phyloP scores from a whole-genome alignment of 35 echinoderm and acorn worm genomes.

The Lytechinus variegatus region DNA sequence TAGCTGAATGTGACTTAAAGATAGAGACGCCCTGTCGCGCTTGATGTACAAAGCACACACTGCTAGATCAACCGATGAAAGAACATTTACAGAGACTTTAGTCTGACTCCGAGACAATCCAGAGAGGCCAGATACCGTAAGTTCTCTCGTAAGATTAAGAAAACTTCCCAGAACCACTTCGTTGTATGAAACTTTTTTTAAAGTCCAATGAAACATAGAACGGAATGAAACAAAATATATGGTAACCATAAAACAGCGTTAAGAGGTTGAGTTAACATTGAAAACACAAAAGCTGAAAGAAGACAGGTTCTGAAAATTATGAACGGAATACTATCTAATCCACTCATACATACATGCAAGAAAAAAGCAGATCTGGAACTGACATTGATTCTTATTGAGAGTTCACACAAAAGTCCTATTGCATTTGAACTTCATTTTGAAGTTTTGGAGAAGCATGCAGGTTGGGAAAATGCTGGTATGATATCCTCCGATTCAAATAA shows the following conservation, averaged over 20 bases:
- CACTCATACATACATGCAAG: neutral
- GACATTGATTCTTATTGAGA: too few species aligned
- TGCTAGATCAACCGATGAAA: neutral
- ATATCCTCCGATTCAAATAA: neutral
- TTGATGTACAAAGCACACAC: neutral
- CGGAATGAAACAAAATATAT: neutral
- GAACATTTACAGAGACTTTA: neutral
- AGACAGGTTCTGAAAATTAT: too few species aligned
- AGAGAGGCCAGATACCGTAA: neutral
- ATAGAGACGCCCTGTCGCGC: slow-evolving; percentile 28
- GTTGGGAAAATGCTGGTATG: too few species aligned
- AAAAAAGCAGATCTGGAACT: neutral
- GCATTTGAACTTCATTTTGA: too few species aligned
- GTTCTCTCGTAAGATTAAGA: neutral
- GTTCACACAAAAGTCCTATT: neutral
- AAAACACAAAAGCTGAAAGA: too few species aligned
- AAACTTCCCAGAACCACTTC: neutral
- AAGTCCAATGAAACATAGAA: neutral
- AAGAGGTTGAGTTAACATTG: neutral
- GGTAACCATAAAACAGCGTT: neutral
- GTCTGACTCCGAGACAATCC: neutral
- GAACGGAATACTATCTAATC: too few species aligned
- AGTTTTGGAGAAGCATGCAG: neutral
- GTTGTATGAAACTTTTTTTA: neutral
- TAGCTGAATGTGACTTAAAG: slow-evolving; percentile 4